These are phyloP conservation scores for Aquatica leii DNA, from an alignment of 2,888 invertebrate genomes.

Conservation along the genomic window DNA sequence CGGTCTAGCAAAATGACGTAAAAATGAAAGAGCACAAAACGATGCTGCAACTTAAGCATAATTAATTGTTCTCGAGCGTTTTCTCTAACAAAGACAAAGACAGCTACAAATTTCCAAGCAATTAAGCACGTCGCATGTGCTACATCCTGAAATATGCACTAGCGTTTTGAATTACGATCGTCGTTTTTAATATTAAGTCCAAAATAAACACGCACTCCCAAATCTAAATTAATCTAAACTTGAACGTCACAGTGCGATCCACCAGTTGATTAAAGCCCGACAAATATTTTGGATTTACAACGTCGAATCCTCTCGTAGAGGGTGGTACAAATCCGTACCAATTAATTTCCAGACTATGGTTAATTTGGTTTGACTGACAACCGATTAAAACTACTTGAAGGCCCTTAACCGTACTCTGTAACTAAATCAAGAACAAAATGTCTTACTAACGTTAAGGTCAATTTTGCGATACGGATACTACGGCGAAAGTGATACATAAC, in stretches of 20 bases:
- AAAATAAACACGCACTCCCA: background rate
- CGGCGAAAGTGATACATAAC: conserved; percentile 34
- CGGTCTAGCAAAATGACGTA: conserved; percentile 15
- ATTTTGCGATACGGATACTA: conserved; percentile 25
- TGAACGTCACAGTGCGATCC: conserved; percentile 22
- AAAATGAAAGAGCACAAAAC: conserved; percentile 29
- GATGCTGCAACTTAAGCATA: conserved; percentile 24
- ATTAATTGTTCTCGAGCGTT: conserved; percentile 40
- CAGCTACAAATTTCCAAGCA: conserved; percentile 40
- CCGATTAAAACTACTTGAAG: conserved; percentile 38
- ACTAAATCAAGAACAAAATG: conserved; percentile 30
- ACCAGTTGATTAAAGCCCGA: conserved; percentile 28
- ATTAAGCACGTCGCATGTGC: conserved; percentile 34
- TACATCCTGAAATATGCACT: conserved; percentile 33
- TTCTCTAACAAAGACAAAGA: conserved; percentile 28
- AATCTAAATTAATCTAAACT: background rate
- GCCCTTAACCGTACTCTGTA: conserved; percentile 8
- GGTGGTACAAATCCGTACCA: conserved; percentile 33
- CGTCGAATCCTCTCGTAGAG: conserved; percentile 24
- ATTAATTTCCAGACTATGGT: conserved; percentile 41
- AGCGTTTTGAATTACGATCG: conserved; percentile 26
- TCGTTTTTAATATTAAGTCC: too few species aligned
- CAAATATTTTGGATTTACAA: conserved; percentile 13
- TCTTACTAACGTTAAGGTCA: conserved; percentile 23
- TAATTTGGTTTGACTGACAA: conserved; percentile 44